phyloP scores from a whole-genome alignment of 2,113 vertebrate genomes.

The Chunga burmeisteri region DNA sequence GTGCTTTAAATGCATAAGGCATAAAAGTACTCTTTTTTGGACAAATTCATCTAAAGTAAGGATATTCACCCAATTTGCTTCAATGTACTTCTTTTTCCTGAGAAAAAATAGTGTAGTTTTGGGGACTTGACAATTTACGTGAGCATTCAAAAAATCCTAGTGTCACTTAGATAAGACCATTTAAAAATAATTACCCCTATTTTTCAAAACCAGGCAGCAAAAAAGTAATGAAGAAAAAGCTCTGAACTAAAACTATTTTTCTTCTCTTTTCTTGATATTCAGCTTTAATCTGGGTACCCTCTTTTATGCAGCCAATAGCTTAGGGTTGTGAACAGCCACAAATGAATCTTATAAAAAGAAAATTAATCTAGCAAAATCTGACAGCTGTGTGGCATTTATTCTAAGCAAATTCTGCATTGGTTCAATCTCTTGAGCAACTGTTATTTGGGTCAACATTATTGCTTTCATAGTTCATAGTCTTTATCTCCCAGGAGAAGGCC shows the following conservation, averaged over 20 bases:
- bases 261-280: constrained; percentile 41
- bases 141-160: not conserved
- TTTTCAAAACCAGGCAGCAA: constrained; percentile 5
- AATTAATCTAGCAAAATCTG: constrained; percentile 46
- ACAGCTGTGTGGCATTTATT: constrained; percentile 46
- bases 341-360: constrained; percentile 33
- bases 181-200: not conserved
- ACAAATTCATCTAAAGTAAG: not conserved
- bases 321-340: constrained; percentile 31
- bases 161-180: not conserved
- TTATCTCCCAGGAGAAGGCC: constrained; percentile 24
- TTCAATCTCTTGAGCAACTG: not conserved
- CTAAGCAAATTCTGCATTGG: constrained; percentile 2
- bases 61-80: not conserved
- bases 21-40: not conserved
- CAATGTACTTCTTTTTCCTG: not conserved
- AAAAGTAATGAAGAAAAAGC: not conserved
- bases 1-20: not conserved
- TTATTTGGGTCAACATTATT: constrained; percentile 14
- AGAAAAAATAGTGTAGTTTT: not conserved
- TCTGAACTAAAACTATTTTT: not conserved
- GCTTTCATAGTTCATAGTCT: constrained; percentile 10
- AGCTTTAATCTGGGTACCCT: constrained; percentile 62
- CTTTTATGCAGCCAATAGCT: constrained; percentile 31
- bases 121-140: not conserved